These are phyloP conservation scores for Actenoides hombroni DNA, from an alignment of 2,113 vertebrate genomes.

Conservation along the genomic window DNA sequence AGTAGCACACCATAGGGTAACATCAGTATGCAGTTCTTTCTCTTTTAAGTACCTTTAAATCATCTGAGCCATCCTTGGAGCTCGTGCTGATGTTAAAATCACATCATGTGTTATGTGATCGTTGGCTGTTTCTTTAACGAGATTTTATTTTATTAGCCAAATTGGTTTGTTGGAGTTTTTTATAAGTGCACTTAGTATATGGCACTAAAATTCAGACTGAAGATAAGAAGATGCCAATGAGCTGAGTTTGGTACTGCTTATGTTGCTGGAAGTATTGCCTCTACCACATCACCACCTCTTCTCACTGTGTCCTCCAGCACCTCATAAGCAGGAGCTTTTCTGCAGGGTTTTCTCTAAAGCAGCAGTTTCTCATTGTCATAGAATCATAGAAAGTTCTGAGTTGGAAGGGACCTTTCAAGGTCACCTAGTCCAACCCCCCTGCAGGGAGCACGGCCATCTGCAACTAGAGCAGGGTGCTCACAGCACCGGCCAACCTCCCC, in stretches of 20 bases:
- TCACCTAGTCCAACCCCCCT: not conserved
- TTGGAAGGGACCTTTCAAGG: not conserved
- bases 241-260: not conserved
- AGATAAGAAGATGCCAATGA: not conserved
- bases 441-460: not conserved
- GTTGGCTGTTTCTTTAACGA: not conserved
- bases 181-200: not conserved
- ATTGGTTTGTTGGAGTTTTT: not conserved
- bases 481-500: not conserved
- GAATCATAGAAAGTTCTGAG: not conserved
- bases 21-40: not conserved
- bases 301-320: not conserved
- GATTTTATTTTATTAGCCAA: not conserved
- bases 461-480: not conserved
- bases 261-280: not conserved
- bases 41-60: not conserved
- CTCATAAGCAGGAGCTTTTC: not conserved
- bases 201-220: not conserved
- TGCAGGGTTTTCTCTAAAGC: fast-evolving
- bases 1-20: not conserved
- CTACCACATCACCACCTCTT: not conserved
- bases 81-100: not conserved
- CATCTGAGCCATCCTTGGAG: not conserved
- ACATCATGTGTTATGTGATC: fast-evolving
- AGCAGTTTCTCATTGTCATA: not conserved